Base-by-base conservation (phyloP, 1,140 invertebrate genomes). In the Helicoverpa zea region DNA sequence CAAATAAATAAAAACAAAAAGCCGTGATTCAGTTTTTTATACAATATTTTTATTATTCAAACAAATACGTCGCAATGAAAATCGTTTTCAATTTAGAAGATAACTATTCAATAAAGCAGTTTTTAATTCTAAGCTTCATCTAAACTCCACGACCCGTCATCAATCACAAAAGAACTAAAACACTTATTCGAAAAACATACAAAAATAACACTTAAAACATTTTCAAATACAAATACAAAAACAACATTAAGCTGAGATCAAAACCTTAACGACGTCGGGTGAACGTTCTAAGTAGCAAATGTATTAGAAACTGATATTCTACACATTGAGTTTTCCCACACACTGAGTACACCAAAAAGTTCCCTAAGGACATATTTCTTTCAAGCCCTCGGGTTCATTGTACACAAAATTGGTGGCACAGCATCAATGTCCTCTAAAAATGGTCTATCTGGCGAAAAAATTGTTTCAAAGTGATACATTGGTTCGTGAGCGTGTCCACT, bases 401-500 rank as follows among this genome's bases (percentile, higher is more conserved):
- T 70, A 78, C 64, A 58, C 58, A 68, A 79, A 58, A 79, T 58
- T 79, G 64, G 35, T 30, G 35, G 2, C 23, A 70, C 63, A 79
- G 43, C 35, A 49, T 47, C 63, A 79, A 70, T 47, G 30, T 30
- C 76, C 52, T 23, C 14, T 52, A 14, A 16, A n/a, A 58, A 70
- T 18, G 51, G 51, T 14, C 64, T 58, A 47, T 58, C 54, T 29
- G 29, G 29, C 54, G 13, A 63, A 82, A 86, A 85, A 82, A 84
- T 86, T 58, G 76, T 80, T 83, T 80, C 76, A 79, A 82, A 76
- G 83, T 90, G 86, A 89, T 87, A 87, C 86, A 89, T 87, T 78
- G 88, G 80, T 82, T 83, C 80, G 80, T 81, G 86, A 87, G 86
- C 86, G 88, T 84, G 87, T 91, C 88, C 91, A 91, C 87, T 84